Conservation (phyloP, 2,888 invertebrate genomes). For the Biston betularia region DNA sequence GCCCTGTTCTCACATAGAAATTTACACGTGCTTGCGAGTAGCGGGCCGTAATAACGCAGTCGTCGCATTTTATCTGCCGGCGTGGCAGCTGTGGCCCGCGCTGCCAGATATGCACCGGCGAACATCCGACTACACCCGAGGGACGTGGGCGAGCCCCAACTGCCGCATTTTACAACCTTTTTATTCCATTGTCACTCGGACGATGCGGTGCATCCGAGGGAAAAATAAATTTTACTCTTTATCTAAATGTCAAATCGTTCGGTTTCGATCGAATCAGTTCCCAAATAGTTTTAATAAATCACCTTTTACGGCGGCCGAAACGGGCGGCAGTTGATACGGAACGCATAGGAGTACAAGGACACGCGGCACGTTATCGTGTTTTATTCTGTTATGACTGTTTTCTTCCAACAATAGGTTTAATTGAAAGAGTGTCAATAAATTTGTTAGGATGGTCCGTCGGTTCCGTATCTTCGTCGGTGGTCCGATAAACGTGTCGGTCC, state of each 20-base stretch:
- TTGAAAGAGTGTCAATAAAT: conserved; percentile 86
- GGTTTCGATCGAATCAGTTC: conserved; percentile 85
- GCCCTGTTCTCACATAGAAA: conserved; percentile 80
- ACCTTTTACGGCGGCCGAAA: conserved; percentile 81
- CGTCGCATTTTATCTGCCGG: conserved; percentile 78
- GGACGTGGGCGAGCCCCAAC: conserved; percentile 80
- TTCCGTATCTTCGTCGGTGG: conserved; percentile 76
- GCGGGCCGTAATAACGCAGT: conserved; percentile 76
- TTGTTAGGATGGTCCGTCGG: conserved; percentile 70
- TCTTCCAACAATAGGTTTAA: conserved; percentile 84
- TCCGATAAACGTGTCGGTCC: conserved; percentile 71
- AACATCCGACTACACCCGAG: conserved; percentile 74
- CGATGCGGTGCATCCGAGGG: conserved; percentile 74
- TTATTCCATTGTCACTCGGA: conserved; percentile 84
- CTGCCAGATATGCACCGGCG: conserved; percentile 65
- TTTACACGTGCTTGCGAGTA: conserved; percentile 83
- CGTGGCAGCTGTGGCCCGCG: conserved; percentile 65
- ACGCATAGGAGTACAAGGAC: conserved; percentile 69
- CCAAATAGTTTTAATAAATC: conserved; percentile 87
- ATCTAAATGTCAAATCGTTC: conserved; percentile 87
- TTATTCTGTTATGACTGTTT: conserved; percentile 81
- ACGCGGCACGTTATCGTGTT: conserved; percentile 83
- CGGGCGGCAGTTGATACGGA: conserved; percentile 73
- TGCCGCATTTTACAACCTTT: conserved; percentile 84
- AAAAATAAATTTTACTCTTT: conserved; percentile 85